A percentile compares a stretch with the other conserved stretches of the same genome.
phyloP scores from a whole-genome alignment of 2,113 vertebrate species.

The Tragulus kanchil region DNA sequence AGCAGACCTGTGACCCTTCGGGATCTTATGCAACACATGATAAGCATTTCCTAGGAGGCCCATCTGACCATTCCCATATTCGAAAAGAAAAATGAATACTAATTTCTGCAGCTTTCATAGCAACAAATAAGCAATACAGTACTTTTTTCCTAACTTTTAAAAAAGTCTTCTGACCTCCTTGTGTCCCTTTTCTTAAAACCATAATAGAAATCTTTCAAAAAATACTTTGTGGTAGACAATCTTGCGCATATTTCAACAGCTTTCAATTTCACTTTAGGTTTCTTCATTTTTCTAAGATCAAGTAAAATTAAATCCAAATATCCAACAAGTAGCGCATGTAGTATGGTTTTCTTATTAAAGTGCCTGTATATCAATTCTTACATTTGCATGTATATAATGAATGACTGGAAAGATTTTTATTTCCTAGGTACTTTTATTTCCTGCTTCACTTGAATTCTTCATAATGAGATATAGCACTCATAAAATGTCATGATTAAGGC shows the following conservation, averaged over 20 bases:
- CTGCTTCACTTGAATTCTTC: conserved; percentile 56
- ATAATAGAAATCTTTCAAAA: background rate
- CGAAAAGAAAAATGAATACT: background rate
- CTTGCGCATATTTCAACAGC: background rate
- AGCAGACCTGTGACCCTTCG: conserved; percentile 84
- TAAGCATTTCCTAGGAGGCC: conserved; percentile 61
- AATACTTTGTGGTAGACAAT: conserved; percentile 11
- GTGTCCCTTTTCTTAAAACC: background rate
- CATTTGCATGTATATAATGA: background rate
- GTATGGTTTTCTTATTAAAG: background rate
- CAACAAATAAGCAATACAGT: background rate
- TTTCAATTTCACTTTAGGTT: conserved; percentile 16
- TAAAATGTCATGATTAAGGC: conserved; percentile 6
- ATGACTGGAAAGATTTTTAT: conserved; percentile 2
- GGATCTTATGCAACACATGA: conserved; percentile 83
- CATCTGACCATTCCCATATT: conserved; percentile 76
- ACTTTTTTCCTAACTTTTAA: background rate
- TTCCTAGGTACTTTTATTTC: background rate
- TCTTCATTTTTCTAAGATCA: background rate
- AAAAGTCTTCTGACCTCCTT: background rate
- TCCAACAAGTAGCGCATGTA: background rate
- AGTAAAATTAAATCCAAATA: conserved; percentile 13
- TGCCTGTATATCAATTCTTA: background rate
- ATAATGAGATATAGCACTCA: background rate
- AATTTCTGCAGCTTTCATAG: background rate